Base-by-base conservation (phyloP, 2,888 invertebrate genomes). In the Amblyjoppa fuscipennis region DNA sequence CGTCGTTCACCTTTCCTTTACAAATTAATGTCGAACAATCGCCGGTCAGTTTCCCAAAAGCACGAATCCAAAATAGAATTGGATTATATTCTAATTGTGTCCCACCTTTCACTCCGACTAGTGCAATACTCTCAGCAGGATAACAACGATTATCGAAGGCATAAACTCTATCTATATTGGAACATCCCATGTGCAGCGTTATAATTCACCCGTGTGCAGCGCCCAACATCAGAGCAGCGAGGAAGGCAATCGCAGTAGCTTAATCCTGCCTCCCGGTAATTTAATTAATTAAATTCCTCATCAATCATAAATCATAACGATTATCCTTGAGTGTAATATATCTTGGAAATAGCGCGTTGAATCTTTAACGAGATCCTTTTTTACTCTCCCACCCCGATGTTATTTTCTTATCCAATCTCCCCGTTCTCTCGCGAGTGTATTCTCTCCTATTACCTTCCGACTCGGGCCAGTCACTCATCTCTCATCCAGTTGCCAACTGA, bases 321-420 rank as follows among this genome's bases (percentile, higher is more conserved):
- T 69, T 31, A 41, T 28, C 16, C 20, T 16, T 1, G 31, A 69
- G 70, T 13, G 25, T 20, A 64, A 56, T 64, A 45, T 53, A 66
- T 73, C 41, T 59, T 41, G 34, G n/a, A 53, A 81, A 51, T 49
- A 70, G 56, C 64, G 41, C n/a, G 70, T 71, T 71, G 76, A 82
- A 76, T 82, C 71, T 45, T 82, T 56, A 76, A 71, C 41, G 81
- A 75, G 49, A 59, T 38, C 70, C 11, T 64, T 76, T 76, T 76
- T 66, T 38, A 16, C 34, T 28, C 28, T 45, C 61, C 38, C 51
- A 7, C 7, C 53, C 31, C 31, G n/a, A 45, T 49, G 25, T 49
- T 51, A 66, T 59, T 34, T 70, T 73, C 45, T 34, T n/a, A 45
- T 64, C 45, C 64, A 38, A 51, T 71, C 53, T 49, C 64, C 68